These are phyloP conservation scores for Microctenopoma stevenorrisi DNA, from an alignment of 2,797 vertebrate genomes.

Conservation along the genomic window DNA sequence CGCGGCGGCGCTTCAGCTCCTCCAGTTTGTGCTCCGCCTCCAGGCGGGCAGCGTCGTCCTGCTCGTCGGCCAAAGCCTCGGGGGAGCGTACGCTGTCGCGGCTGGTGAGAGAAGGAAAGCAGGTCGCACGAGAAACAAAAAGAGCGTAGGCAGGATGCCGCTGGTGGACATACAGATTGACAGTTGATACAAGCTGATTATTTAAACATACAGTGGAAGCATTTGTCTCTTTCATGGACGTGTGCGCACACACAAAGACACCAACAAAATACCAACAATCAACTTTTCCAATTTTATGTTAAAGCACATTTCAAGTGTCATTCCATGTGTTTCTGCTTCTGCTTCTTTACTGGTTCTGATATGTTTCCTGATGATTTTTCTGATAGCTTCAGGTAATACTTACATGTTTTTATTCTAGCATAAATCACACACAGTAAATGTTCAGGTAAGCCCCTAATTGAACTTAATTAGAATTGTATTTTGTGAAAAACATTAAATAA, in stretches of 20 bases:
- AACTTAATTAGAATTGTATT: background rate
- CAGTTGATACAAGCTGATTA: constrained; percentile 61
- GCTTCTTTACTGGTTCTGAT: constrained; percentile 36
- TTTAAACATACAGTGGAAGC: constrained; percentile 44
- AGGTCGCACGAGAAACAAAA: background rate
- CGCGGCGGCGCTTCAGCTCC: constrained; percentile 90
- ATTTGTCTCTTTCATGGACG: constrained; percentile 29
- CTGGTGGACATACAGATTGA: constrained; percentile 31
- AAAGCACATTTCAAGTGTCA: constrained; percentile 64
- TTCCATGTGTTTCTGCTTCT: constrained; percentile 16
- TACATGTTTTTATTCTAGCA: constrained; percentile 4
- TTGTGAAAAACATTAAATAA: constrained; percentile 31
- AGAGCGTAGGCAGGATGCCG: background rate
- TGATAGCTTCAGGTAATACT: constrained; percentile 22
- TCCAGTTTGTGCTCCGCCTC: constrained; percentile 92
- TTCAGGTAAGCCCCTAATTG: too few species aligned
- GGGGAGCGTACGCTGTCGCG: constrained; percentile 80
- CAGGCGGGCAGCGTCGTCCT: constrained; percentile 80
- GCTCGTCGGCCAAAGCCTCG: constrained; percentile 59
- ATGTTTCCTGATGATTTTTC: constrained; percentile 37
- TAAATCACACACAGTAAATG: background rate
- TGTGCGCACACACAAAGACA: constrained; percentile 9
- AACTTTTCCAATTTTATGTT: constrained; percentile 60
- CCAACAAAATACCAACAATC: constrained; percentile 47
- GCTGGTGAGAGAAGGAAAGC: constrained; percentile 67